These are phyloP conservation scores for Tragelaphus imberbis DNA, from an alignment of 2,113 vertebrate genomes.

Conservation along the genomic window DNA sequence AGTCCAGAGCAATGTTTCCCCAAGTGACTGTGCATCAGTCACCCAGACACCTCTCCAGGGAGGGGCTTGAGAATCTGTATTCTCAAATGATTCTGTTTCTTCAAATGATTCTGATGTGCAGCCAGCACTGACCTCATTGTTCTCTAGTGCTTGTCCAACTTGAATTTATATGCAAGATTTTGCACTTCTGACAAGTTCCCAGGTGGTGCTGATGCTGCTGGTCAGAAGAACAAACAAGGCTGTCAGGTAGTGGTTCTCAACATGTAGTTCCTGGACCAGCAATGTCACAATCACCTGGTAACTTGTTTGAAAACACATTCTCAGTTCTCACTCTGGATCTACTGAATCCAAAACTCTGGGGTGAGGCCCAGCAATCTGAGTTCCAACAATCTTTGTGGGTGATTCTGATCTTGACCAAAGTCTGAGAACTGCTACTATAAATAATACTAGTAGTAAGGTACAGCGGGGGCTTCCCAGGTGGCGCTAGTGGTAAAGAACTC, in stretches of 20 bases:
- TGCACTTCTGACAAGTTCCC: not conserved
- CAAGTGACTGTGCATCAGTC: not conserved
- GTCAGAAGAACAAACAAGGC: not conserved
- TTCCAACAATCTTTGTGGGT: not conserved
- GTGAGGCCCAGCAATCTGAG: not conserved
- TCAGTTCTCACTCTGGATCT: not conserved
- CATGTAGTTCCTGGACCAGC: not conserved
- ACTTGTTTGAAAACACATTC: conserved; percentile 12
- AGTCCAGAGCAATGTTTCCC: not conserved
- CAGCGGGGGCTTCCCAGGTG: not conserved
- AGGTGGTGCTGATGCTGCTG: not conserved
- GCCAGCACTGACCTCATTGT: not conserved
- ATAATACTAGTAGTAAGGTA: not conserved
- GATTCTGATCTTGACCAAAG: not conserved
- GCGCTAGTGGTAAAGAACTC: not conserved
- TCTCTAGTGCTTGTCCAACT: not conserved
- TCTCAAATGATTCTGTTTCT: not conserved
- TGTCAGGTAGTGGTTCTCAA: not conserved
- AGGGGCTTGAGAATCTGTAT: not conserved
- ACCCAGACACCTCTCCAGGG: not conserved
- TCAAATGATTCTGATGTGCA: not conserved
- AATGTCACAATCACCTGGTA: not conserved
- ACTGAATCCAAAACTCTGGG: not conserved
- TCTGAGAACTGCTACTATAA: not conserved
- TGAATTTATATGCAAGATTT: not conserved